These are phyloP conservation scores for Smithornis capensis DNA, from an alignment of 2,113 vertebrate genomes.

Conservation along the genomic window DNA sequence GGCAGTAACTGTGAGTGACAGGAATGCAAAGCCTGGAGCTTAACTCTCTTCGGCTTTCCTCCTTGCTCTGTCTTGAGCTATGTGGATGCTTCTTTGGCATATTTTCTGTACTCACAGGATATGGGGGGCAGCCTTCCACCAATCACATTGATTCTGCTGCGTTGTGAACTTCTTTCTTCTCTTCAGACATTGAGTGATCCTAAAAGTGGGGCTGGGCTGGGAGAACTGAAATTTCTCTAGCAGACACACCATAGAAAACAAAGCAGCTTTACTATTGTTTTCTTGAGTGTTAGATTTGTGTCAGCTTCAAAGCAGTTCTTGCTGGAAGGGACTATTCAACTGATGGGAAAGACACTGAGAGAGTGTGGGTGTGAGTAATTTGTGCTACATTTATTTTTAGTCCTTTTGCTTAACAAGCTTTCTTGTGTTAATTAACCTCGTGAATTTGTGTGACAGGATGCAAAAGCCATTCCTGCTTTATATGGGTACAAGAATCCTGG, in stretches of 20 bases:
- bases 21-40: background rate
- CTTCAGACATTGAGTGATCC: background rate
- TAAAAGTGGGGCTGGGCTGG: accelerated
- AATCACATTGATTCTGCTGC: background rate
- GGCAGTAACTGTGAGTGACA: background rate
- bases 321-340: background rate
- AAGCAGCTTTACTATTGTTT: background rate
- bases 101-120: background rate
- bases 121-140: background rate
- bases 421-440: background rate
- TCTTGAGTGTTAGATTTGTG: background rate
- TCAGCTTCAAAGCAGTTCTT: background rate
- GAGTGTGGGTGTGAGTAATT: background rate
- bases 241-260: accelerated
- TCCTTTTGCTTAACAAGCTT: background rate
- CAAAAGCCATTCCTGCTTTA: background rate
- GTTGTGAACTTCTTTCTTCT: background rate
- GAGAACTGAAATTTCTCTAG: background rate
- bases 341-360: background rate
- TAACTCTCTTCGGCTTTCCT: background rate
- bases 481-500: accelerated
- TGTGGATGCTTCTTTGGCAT: background rate
- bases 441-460: background rate
- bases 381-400: background rate
- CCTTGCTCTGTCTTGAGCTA: background rate